These are phyloP conservation scores for Ascaphus truei DNA, from an alignment of 2,113 vertebrate genomes.

Conservation along the genomic window DNA sequence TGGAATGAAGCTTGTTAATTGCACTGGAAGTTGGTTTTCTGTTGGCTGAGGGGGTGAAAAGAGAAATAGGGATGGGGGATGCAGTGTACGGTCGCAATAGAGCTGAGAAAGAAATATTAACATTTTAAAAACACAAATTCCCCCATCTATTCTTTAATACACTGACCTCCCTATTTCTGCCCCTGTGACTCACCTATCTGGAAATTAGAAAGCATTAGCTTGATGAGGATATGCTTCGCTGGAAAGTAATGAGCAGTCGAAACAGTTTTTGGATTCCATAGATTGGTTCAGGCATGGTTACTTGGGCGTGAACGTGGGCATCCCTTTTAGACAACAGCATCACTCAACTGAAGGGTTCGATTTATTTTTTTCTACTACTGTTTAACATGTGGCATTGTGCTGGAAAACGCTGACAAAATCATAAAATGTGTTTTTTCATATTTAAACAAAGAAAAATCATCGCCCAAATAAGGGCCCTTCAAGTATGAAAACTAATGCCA, in stretches of 20 bases:
- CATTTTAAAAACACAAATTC: not conserved
- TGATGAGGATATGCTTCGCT: not conserved
- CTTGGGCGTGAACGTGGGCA: not conserved
- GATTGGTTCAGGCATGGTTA: constrained; percentile 19
- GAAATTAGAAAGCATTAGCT: not conserved
- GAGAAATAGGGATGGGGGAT: not conserved
- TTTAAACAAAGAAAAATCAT: not conserved
- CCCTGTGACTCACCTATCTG: not conserved
- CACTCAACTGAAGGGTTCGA: not conserved
- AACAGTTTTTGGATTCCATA: not conserved
- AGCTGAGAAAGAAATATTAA: constrained; percentile 1
- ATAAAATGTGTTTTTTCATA: not conserved
- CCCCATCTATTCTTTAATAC: not conserved
- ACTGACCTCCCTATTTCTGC: not conserved
- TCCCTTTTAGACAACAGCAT: not conserved
- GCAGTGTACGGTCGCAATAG: no score
- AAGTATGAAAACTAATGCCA: not conserved
- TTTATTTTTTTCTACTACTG: not conserved
- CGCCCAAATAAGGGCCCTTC: not conserved
- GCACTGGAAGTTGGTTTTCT: not conserved
- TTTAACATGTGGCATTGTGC: not conserved
- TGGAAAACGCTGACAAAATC: not conserved
- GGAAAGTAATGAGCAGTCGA: not conserved
- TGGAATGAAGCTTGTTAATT: not conserved
- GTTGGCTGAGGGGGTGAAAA: not conserved